A percentile compares a stretch with the other conserved stretches of the same genome.
Evolutionary conservation across 1,140 invertebrate genomes (phyloP).

Genomic region (Geopemphigus sp.): DNA sequence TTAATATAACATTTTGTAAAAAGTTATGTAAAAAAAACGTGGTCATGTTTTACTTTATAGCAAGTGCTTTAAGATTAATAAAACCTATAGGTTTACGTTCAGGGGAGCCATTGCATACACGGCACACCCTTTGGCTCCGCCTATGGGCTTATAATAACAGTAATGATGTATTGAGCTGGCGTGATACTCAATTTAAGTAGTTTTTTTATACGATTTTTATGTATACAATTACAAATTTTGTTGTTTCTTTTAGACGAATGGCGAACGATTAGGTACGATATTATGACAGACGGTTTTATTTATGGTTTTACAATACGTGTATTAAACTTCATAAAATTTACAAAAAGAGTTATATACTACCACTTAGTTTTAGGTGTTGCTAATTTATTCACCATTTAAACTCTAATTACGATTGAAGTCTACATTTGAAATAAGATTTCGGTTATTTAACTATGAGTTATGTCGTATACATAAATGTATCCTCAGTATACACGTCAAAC

Average conservation of each 20-base stretch:
- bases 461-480: not conserved
- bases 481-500: slow-evolving; percentile 14
- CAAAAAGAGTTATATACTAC: not conserved
- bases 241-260: not conserved
- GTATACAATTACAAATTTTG: not conserved
- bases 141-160: no score
- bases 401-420: not conserved
- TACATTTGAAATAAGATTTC: slow-evolving; percentile 12
- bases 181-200: not conserved
- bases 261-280: no score
- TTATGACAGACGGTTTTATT: not conserved
- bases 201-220: not conserved
- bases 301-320: slow-evolving; percentile 24
- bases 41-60: no score
- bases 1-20: no score
- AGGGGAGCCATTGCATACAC: no score
- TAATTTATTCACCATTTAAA: slow-evolving; percentile 29
- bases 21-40: no score
- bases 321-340: not conserved
- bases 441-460: slow-evolving; percentile 7
- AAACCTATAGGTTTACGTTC: no score
- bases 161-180: no score
- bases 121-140: no score
- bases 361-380: not conserved
- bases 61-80: no score